A percentile compares a stretch with the other conserved stretches of the same genome.
Evolutionary conservation across 2,113 vertebrate species (phyloP).

Genomic region (Martes martes): DNA sequence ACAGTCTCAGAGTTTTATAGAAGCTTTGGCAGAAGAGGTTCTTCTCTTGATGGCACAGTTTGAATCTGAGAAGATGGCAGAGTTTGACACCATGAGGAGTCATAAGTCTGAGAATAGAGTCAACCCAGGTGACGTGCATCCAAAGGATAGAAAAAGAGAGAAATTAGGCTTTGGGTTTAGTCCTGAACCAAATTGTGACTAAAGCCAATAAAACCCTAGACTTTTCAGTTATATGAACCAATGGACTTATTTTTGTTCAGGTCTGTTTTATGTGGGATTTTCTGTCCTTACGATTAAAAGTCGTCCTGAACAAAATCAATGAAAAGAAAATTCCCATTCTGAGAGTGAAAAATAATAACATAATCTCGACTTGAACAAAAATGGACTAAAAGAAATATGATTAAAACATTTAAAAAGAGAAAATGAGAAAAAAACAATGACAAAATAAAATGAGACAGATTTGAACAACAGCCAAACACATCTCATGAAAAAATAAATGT

Average conservation of each 20-base stretch:
- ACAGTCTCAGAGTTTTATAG: background rate
- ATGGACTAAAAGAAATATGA: background rate
- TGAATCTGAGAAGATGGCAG: background rate
- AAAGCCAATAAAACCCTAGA: background rate
- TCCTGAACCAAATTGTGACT: background rate
- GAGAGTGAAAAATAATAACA: conserved; percentile 17
- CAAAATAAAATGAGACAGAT: background rate
- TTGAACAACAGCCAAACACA: background rate
- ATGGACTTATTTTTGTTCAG: background rate
- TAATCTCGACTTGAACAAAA: background rate
- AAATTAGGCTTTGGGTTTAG: background rate
- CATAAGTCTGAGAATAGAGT: background rate
- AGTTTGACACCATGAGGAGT: background rate
- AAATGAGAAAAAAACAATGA: background rate
- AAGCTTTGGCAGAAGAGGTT: background rate
- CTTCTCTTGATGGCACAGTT: background rate
- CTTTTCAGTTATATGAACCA: background rate
- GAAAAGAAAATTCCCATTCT: background rate
- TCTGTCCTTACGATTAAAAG: background rate
- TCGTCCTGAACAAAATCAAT: background rate
- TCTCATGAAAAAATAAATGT: background rate
- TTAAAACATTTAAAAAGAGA: background rate
- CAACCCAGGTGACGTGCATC: background rate
- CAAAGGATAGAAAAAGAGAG: background rate
- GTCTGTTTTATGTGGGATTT: background rate